Evolutionary conservation across 2,797 vertebrate species (phyloP), one percentile per base, ranked within the genome.

Genomic region (Pampus argenteus): DNA sequence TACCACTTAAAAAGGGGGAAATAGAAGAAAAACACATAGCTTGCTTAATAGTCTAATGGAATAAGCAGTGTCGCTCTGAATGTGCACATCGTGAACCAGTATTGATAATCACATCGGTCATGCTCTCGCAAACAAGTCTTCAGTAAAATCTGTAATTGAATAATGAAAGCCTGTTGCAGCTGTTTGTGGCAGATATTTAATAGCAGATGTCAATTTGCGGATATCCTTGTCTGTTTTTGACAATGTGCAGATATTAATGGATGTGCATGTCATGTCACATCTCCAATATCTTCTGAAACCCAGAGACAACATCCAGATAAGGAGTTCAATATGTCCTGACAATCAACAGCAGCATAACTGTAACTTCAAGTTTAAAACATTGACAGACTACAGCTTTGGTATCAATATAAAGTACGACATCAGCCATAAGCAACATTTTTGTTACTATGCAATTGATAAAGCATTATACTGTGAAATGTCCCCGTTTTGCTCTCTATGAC

Each of bases 181-280:
- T 57, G 77, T 74, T 75, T 80, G 73, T 74, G 60, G 62, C 66
- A 82, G 85, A 89, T 76, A 81, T 84, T 72, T 76, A 86, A 85
- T 47, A 85, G 76, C 60, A 52, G 47, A 70, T 36, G 87, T 88
- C 81, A 77, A 85, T 88, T 86, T 40, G 8, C 29, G 15, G 72
- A 86, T 74, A 76, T 62, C 64, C 69, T 59, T 40, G 84, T 79
- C 85, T 66, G 54, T 72, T 72, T 66, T 50, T 68, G 72, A 87
- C 77, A 62, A 74, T 78, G 71, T n/a, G 20, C 78, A 78, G 78
- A 88, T 74, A 74, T 83, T 54, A 85, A 70, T n/a, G 25, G 69
- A 88, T 48, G 78, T 17, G 50, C 51, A 50, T 57, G 76, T 81
- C 76, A 66, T 71, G 87, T 86, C 83, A 89, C 83, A 88, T 90